Base-by-base conservation (phyloP, 2,888 invertebrate genomes). In the Helicoverpa assulta region DNA sequence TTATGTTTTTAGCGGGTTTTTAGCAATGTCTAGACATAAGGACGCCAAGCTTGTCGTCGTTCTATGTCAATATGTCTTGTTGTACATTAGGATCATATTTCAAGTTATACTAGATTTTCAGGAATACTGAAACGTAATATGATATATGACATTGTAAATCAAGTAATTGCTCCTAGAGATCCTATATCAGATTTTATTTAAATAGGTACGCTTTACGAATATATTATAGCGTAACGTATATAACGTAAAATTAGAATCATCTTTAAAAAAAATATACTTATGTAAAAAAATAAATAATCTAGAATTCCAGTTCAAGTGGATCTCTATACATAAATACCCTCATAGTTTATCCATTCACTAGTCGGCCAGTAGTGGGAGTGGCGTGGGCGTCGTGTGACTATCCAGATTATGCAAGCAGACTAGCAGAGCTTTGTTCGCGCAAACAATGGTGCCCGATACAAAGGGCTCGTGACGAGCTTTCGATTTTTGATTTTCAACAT, bases 401-500 rank as follows among this genome's bases (percentile, higher is more conserved):
- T 54, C 55, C 62, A 67, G 72, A 80, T 76, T 76, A 76, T 80
- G 76, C 77, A 72, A 65, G 73, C 52, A 21, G 47, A n/a, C 77
- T 70, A 65, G 73, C 52, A 21, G 47, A n/a, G 62, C 71, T 83
- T 81, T 83, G 80, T 80, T 50, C 68, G 55, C 5, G 55, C 72
- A 76, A 78, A 78, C 78, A 78, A 78, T 78, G 61, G 37, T 26
- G 37, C n/a, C 2, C 56, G 14, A 19, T 52, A 78, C 76, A 78
- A 76, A 73, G 67, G 29, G 29, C 5, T 56, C 37, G 55, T 52
- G 62, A 54, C 54, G 50, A 40, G 56, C 50, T 56, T 57, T 59
- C 37, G 43, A 63, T 67, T 63, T 60, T 56, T 57, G 43, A 60
- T 54, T 76, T 47, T 0, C 14, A 51, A 29, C 14, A 51, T 43